A percentile compares a stretch with the other conserved stretches of the same genome.
Evolutionary conservation across 2,888 invertebrate species (phyloP).

Genomic region (Tinea trinotella): DNA sequence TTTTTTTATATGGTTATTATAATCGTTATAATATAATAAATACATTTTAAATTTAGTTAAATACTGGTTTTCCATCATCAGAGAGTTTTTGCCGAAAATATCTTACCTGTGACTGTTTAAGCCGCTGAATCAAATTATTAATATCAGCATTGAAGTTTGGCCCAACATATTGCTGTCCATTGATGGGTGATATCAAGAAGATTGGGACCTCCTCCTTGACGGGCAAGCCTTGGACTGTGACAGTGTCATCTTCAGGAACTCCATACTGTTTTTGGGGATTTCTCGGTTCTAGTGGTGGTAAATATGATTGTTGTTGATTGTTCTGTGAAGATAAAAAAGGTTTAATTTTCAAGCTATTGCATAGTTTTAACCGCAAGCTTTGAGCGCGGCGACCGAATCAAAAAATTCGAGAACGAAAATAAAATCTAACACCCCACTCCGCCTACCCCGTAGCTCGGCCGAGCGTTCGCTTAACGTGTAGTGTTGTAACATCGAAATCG

Average conservation of each 20-base stretch:
- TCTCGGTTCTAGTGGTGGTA: conserved; percentile 6
- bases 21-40: background rate
- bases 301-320: conserved; percentile 11
- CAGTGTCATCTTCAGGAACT: conserved; percentile 34
- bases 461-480: no score
- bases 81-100: background rate
- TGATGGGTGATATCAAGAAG: conserved; percentile 53
- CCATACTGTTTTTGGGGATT: background rate
- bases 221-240: conserved; percentile 58
- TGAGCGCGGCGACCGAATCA: no score
- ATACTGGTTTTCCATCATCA: background rate
- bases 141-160: conserved; percentile 46
- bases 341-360: no score
- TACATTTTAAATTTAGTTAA: background rate
- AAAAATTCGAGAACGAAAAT: no score
- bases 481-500: no score
- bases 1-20: background rate
- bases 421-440: no score
- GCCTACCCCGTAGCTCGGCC: no score
- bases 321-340: background rate
- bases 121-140: conserved; percentile 41
- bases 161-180: conserved; percentile 52
- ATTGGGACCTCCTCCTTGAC: conserved; percentile 45
- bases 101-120: conserved; percentile 44
- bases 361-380: no score